Percentiles rank a stretch among this genome's conserved stretches.
These are phyloP conservation scores for Caenorhabditis latens DNA, from an alignment of 1,140 invertebrate genomes.

Conservation along the genomic window DNA sequence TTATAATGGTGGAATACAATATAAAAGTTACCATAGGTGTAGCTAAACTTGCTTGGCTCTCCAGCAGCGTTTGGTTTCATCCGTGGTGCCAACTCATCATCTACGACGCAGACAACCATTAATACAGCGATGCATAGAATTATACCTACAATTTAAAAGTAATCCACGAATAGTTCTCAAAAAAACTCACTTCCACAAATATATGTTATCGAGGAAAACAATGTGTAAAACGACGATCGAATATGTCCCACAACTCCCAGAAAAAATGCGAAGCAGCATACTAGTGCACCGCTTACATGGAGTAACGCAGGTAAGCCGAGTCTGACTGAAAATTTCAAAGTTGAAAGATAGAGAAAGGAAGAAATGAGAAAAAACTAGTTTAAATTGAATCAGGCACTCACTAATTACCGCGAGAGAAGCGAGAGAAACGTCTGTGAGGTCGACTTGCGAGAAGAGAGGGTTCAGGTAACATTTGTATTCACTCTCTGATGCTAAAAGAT, in stretches of 20 bases:
- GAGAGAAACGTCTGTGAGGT: conserved; percentile 66
- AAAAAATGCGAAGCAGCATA: conserved; percentile 65
- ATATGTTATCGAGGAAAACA: conserved; percentile 68
- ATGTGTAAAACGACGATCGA: conserved; percentile 55
- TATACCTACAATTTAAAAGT: conserved; percentile 61
- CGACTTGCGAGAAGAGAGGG: conserved; percentile 63
- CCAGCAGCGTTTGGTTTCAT: conserved; percentile 71
- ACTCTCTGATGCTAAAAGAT: conserved; percentile 55
- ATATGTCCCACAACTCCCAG: conserved; percentile 66
- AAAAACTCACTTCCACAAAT: conserved; percentile 66
- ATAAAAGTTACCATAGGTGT: conserved; percentile 60
- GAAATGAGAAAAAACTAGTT: too few species aligned
- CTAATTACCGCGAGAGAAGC: conserved; percentile 68
- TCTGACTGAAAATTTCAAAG: conserved; percentile 59
- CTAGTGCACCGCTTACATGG: conserved; percentile 65
- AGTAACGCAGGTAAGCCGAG: conserved; percentile 66
- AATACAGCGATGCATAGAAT: conserved; percentile 67
- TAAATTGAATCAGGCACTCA: conserved; percentile 60
- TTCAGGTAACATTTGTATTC: conserved; percentile 67
- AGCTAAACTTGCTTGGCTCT: conserved; percentile 68
- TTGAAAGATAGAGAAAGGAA: not conserved
- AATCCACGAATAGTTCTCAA: too few species aligned
- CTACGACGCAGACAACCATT: conserved; percentile 70
- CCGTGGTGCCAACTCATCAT: conserved; percentile 69
- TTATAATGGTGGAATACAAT: not conserved